Conservation (phyloP, 1,140 invertebrate species). For the Rhizoglyphus robini region DNA sequence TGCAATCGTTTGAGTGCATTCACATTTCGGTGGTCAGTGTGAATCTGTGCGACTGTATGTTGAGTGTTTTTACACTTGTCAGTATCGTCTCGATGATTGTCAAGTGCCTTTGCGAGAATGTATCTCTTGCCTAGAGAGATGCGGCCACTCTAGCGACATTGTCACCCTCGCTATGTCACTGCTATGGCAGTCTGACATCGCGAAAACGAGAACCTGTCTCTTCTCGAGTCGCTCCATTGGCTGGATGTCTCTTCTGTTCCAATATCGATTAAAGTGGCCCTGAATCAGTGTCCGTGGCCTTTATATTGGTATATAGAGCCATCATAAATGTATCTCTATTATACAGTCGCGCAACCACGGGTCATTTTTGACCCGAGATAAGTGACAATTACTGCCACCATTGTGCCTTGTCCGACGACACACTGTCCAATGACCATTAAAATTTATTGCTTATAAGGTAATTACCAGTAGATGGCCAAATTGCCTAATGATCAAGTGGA, state of each 20-base stretch:
- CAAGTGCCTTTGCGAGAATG: neutral
- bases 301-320: neutral
- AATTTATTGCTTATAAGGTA: no score
- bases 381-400: constrained; percentile 4
- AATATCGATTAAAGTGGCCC: neutral
- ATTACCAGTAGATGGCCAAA: no score
- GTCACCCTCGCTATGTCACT: neutral
- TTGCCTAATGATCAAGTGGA: no score
- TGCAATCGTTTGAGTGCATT: no score
- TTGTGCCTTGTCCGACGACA: no score
- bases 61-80: no score
- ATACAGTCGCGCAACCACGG: no score
- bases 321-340: constrained; percentile 8
- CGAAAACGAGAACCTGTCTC: neutral
- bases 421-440: no score
- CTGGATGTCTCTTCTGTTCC: neutral
- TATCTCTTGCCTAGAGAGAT: neutral
- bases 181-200: neutral
- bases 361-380: no score
- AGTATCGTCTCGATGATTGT: constrained; percentile 3
- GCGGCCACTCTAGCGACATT: neutral
- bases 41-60: no score
- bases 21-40: no score
- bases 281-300: neutral
- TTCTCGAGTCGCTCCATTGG: neutral